A percentile compares a stretch with the other conserved stretches of the same genome.
Conservation (phyloP, 2,888 invertebrate genomes). For the Drosophila rubida region DNA sequence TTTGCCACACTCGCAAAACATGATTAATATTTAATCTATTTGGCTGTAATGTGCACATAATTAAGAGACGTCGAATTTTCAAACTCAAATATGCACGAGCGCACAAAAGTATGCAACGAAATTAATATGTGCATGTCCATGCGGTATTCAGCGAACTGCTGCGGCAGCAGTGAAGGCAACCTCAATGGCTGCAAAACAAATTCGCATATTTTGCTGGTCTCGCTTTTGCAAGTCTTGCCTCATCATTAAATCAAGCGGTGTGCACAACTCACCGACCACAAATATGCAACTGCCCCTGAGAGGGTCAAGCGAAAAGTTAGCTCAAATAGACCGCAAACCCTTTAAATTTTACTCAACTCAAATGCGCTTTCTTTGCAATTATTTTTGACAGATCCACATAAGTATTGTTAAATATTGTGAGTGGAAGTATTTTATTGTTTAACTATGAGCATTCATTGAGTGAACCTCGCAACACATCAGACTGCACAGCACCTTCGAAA, state of each 20-base stretch:
- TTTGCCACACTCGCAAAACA: slow-evolving; percentile 29
- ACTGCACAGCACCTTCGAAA: not conserved
- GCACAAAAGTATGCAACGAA: slow-evolving; percentile 41
- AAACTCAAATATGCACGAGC: slow-evolving; percentile 43
- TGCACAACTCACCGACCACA: slow-evolving; percentile 19
- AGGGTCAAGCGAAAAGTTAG: slow-evolving; percentile 6
- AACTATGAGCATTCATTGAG: not conserved
- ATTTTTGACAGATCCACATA: not conserved
- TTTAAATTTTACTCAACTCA: not conserved
- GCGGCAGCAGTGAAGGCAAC: slow-evolving; percentile 10
- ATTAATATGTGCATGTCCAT: slow-evolving; percentile 19
- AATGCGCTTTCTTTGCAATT: too few species aligned
- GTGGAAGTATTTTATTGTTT: not conserved
- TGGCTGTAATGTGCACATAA: slow-evolving; percentile 68
- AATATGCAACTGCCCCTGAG: slow-evolving; percentile 4
- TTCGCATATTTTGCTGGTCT: slow-evolving; percentile 41
- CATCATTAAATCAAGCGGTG: slow-evolving; percentile 55
- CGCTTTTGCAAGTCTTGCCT: slow-evolving; percentile 11
- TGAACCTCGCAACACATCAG: not conserved
- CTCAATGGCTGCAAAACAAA: slow-evolving; percentile 27
- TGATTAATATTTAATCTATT: slow-evolving; percentile 68
- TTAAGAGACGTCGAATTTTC: slow-evolving; percentile 54
- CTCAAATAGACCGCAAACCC: not conserved
- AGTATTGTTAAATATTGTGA: not conserved
- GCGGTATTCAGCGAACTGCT: not conserved